Percentiles rank a stretch among this genome's conserved stretches.
Evolutionary conservation across 2,888 invertebrate genomes (phyloP).

Genomic region (Tolmerus cingulatus): DNA sequence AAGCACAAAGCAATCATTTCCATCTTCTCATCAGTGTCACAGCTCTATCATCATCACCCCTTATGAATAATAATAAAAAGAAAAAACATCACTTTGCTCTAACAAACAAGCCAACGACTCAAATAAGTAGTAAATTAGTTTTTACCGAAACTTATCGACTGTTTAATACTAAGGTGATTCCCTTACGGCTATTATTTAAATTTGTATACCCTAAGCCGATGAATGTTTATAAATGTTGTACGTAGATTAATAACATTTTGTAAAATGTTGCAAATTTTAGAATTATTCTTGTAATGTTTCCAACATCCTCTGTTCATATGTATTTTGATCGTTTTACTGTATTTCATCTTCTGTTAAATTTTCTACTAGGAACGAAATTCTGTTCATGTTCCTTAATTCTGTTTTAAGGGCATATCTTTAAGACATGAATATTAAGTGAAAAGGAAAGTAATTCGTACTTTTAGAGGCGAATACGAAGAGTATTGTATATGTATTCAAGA

Average conservation of each 20-base stretch:
- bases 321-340: neutral
- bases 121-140: conserved; percentile 12
- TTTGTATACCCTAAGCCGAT: conserved; percentile 16
- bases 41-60: neutral
- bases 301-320: neutral
- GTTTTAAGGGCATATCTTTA: conserved; percentile 16
- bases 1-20: neutral
- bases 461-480: conserved; percentile 5
- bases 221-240: conserved; percentile 40
- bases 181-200: neutral
- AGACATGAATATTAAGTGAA: neutral
- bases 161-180: conserved; percentile 32
- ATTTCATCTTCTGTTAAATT: neutral
- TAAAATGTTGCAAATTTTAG: conserved; percentile 31
- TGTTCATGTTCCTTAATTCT: conserved; percentile 20
- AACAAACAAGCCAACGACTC: conserved; percentile 2
- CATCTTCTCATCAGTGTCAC: conserved; percentile 6
- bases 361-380: neutral
- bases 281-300: conserved; percentile 8
- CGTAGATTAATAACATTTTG: conserved; percentile 30
- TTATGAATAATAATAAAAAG: neutral
- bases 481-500: conserved; percentile 32
- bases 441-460: neutral
- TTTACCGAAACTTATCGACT: conserved; percentile 27
- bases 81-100: neutral